Conservation (phyloP, 2,113 vertebrate species). For the Arizona elegans region DNA sequence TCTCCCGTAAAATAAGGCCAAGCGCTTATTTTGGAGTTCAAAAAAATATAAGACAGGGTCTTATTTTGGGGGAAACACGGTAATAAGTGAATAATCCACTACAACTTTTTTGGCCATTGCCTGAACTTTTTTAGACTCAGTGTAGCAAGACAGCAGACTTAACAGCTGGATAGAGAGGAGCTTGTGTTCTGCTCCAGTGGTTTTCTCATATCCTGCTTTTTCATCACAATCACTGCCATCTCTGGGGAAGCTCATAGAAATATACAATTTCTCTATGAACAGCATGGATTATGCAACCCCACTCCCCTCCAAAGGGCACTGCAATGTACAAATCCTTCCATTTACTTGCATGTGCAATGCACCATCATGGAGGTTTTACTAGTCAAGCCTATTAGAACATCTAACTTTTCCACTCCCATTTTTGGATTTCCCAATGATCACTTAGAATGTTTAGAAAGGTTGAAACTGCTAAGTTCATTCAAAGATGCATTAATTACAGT, state of each 20-base stretch:
- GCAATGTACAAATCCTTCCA: background rate
- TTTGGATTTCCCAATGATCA: background rate
- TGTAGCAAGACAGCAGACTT: background rate
- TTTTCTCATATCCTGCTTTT: background rate
- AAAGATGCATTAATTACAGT: background rate
- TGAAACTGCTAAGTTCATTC: background rate
- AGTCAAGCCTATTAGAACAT: background rate
- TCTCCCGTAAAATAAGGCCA: no score
- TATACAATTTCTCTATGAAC: background rate
- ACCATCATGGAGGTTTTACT: background rate
- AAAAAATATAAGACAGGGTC: no score
- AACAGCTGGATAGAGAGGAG: background rate
- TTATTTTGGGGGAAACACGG: no score
- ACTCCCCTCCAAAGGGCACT: background rate
- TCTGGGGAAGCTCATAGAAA: background rate
- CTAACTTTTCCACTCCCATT: no score
- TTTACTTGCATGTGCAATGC: background rate
- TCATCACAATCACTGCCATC: background rate
- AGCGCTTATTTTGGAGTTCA: no score
- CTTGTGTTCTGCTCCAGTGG: background rate
- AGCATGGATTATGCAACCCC: background rate
- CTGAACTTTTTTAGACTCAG: background rate
- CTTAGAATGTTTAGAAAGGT: background rate
- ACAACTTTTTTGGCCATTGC: background rate
- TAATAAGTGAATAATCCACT: no score